These are phyloP conservation scores for Lampris megalopsis DNA, from an alignment of 2,113 vertebrate species.

Conservation along the genomic window DNA sequence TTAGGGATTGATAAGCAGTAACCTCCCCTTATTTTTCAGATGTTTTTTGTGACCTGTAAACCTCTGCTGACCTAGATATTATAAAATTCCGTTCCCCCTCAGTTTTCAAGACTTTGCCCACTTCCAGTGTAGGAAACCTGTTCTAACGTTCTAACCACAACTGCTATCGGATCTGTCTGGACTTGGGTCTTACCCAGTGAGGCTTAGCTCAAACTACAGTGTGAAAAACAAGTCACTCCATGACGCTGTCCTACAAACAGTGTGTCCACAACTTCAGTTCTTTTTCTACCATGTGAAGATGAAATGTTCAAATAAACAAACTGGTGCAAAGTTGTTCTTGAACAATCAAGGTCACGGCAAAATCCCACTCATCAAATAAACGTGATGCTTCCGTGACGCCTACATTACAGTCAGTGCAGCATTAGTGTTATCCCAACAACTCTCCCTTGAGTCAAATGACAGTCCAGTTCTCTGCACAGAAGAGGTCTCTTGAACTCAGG, in stretches of 20 bases:
- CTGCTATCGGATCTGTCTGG: neutral
- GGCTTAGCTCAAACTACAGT: slow-evolving; percentile 17
- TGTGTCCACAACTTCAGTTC: neutral
- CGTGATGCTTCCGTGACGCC: slow-evolving; percentile 5
- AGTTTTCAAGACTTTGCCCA: too few species aligned
- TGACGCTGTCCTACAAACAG: neutral
- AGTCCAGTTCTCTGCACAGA: slow-evolving; percentile 1
- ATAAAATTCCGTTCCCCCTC: neutral
- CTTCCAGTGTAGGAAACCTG: too few species aligned
- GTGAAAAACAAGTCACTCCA: neutral
- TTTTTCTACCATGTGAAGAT: slow-evolving; percentile 27
- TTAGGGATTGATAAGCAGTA: slow-evolving; percentile 6
- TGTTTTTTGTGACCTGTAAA: slow-evolving; percentile 9
- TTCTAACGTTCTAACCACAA: neutral
- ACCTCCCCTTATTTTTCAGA: neutral
- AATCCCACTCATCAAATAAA: slow-evolving; percentile 1
- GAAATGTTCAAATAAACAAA: slow-evolving; percentile 66
- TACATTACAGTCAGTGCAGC: slow-evolving; percentile 34
- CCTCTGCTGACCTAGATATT: slow-evolving; percentile 11
- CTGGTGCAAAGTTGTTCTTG: slow-evolving; percentile 15
- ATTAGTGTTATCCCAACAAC: neutral
- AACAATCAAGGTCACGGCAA: neutral
- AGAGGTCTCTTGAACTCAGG: neutral
- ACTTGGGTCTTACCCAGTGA: slow-evolving; percentile 48
- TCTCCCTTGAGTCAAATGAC: neutral